phyloP scores from a whole-genome alignment of 92 coral and sea anemone genomes.

The Parazoanthus darwini region DNA sequence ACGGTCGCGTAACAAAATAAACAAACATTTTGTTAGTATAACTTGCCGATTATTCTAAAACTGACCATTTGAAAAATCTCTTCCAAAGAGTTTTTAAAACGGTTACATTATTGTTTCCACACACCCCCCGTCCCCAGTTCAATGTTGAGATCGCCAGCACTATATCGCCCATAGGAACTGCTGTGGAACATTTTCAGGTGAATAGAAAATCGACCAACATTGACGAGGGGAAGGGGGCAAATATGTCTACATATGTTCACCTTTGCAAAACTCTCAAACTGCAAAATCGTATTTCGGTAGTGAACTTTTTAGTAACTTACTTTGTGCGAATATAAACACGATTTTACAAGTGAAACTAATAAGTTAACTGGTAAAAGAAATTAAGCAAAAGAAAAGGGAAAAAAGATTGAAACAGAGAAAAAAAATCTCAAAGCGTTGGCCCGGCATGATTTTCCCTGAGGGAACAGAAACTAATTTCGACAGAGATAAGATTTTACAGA shows the following conservation, averaged over 20 bases:
- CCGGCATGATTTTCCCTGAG: background rate
- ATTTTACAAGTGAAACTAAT: conserved; percentile 8
- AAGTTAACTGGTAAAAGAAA: conserved; percentile 1
- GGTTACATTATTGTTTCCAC: background rate
- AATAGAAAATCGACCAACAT: background rate
- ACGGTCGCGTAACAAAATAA: too few species aligned
- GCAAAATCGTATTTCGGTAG: too few species aligned
- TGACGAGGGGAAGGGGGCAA: background rate
- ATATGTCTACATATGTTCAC: background rate
- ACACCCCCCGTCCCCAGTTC: background rate
- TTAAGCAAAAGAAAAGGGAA: conserved; percentile 19
- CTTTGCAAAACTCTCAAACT: too few species aligned
- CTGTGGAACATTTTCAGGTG: conserved; percentile 2
- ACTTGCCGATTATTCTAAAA: too few species aligned
- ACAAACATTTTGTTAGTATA: too few species aligned
- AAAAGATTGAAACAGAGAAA: background rate
- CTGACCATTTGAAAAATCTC: too few species aligned
- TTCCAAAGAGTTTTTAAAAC: too few species aligned
- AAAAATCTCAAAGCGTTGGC: conserved; percentile 16
- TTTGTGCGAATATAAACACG: conserved; percentile 9
- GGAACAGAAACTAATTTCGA: conserved; percentile 18
- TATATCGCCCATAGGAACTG: background rate
- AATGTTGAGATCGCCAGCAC: conserved; percentile 5
- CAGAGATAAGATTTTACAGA: conserved; percentile 21
- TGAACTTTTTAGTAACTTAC: background rate